phyloP scores from a whole-genome alignment of 2,888 invertebrate species.

The Gibbula magus region DNA sequence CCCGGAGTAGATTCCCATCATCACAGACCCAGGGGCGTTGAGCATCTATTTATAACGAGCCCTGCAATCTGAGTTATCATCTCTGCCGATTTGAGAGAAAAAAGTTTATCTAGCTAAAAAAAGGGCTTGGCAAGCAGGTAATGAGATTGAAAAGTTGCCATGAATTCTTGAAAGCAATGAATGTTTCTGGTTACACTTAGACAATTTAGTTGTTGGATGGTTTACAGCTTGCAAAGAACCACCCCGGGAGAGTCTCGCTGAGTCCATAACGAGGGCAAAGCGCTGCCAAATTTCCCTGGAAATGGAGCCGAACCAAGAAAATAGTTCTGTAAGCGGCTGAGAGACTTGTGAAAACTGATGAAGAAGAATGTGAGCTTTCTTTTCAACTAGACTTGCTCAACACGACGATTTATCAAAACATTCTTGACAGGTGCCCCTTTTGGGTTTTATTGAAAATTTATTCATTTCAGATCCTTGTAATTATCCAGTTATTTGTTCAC shows the following conservation, averaged over 20 bases:
- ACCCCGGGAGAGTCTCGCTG: background rate
- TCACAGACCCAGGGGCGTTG: background rate
- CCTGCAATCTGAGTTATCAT: background rate
- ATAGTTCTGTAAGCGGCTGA: background rate
- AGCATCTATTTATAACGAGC: background rate
- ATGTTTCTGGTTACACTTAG: background rate
- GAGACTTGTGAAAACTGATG: slow-evolving; percentile 12
- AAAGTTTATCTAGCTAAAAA: background rate
- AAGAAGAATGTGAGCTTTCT: background rate
- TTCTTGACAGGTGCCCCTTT: too few species aligned
- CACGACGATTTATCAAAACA: too few species aligned
- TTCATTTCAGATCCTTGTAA: too few species aligned
- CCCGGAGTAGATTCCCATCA: background rate
- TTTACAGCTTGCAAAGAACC: background rate
- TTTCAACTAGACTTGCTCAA: background rate
- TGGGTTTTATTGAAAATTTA: too few species aligned
- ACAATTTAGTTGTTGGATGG: slow-evolving; percentile 1
- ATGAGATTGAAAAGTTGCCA: slow-evolving; percentile 20
- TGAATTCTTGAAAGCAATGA: slow-evolving; percentile 16
- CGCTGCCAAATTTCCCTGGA: background rate
- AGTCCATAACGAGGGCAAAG: background rate
- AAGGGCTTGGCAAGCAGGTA: background rate
- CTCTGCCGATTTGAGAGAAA: background rate
- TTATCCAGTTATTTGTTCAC: too few species aligned
- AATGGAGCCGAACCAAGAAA: slow-evolving; percentile 19